Evolutionary conservation across 2,113 vertebrate species (phyloP), one percentile per base, ranked within the genome.

Genomic region (Cavia porcellus): DNA sequence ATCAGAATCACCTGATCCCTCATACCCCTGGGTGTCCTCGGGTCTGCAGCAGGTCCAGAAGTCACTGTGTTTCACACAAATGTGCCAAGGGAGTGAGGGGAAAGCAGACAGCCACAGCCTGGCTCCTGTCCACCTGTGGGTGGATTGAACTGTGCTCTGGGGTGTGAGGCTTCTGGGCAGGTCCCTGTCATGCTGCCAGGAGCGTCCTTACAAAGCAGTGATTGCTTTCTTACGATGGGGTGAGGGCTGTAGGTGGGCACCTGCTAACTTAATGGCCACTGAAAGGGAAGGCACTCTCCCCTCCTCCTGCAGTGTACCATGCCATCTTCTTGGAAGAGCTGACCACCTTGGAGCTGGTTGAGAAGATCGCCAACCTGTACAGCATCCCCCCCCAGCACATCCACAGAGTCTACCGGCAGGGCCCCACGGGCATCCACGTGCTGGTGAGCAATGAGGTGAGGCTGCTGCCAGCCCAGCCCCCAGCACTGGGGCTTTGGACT

Each of bases 391-490:
- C 99, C 0, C 99, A 99, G 97, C 99, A 99, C 93, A 99, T 99
- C 77, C 98, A 99, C 89, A 98, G 99, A 57, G 98, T 99, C 95
- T 99, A 99, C 98, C 98, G 99, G 84, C 99, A 99, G 91, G 99
- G 99, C 12, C 98, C 99, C 96, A 99, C 98, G 0, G 99, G 99
- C 74, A 99, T 99, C 98, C 99, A 99, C 0, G 98, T 99, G 91
- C 90, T 99, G 55, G 99, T 99, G 92, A 99, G 99, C 97, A 99
- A 99, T 0, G 99, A 99, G 99, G 99, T 99, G 97, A 98, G 99
- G 3, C 0, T 25, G 2, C 22, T 4, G 1, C 20, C 70, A 11
- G 50, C 24, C 83, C 12, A 8, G 32, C 28, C 24, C 30, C 86
- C 42, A 7, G 42, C 4, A 2, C 17, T 11, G 45, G 57, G 83